These are phyloP conservation scores for Andricus curvator DNA, from an alignment of 2,888 invertebrate genomes.

Conservation along the genomic window DNA sequence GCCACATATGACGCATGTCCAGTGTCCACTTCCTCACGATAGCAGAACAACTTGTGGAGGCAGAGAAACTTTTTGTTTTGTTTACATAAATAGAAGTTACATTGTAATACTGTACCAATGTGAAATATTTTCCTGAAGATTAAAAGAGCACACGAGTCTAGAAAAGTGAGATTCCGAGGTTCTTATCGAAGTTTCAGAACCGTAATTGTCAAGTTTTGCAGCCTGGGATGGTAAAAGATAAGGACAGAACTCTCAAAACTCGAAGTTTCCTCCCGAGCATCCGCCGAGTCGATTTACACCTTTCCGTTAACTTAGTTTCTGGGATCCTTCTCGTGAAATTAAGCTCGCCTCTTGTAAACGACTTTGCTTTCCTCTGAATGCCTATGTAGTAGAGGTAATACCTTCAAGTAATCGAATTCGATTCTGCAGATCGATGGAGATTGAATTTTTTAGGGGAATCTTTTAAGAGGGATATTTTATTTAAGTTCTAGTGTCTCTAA, in stretches of 20 bases:
- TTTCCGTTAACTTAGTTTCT: conserved; percentile 41
- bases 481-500: background rate
- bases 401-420: background rate
- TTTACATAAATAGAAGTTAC: conserved; percentile 10
- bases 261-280: conserved; percentile 34
- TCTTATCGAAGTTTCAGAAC: conserved; percentile 31
- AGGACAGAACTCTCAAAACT: conserved; percentile 28
- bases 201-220: conserved; percentile 37
- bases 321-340: conserved; percentile 40
- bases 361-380: conserved; percentile 12
- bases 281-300: conserved; percentile 39
- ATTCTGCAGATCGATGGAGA: conserved; percentile 2
- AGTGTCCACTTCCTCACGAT: conserved; percentile 45
- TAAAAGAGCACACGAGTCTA: conserved; percentile 13
- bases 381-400: conserved; percentile 11
- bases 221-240: conserved; percentile 40
- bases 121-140: conserved; percentile 18
- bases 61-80: conserved; percentile 8
- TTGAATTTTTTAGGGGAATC: background rate
- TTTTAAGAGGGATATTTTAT: background rate
- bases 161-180: conserved; percentile 4
- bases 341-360: conserved; percentile 39
- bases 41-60: conserved; percentile 2
- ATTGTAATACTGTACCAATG: background rate
- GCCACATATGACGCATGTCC: conserved; percentile 52